Evolutionary conservation across 2,888 invertebrate genomes (phyloP).

Genomic region (Erebia palarica): DNA sequence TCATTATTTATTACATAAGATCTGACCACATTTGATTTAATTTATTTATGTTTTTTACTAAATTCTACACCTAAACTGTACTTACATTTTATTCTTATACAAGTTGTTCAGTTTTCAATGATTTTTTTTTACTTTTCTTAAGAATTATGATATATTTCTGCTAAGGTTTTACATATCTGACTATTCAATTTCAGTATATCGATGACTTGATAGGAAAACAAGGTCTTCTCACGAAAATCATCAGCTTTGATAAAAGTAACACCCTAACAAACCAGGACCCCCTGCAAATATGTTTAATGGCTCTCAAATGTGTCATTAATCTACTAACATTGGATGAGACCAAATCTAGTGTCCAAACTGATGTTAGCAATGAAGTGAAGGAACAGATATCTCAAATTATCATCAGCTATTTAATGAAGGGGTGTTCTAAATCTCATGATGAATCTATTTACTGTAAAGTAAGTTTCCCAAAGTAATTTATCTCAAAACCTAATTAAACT

Average conservation of each 20-base stretch:
- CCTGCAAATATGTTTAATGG: constrained; percentile 60
- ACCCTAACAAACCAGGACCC: constrained; percentile 50
- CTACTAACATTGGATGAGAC: constrained; percentile 57
- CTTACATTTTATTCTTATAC: too few species aligned
- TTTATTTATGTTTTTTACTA: background rate
- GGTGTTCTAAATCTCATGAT: constrained; percentile 61
- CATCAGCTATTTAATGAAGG: constrained; percentile 64
- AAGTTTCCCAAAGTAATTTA: background rate
- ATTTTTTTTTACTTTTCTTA: too few species aligned
- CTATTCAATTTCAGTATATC: constrained; percentile 53
- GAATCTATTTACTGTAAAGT: constrained; percentile 77
- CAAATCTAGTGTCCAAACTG: constrained; percentile 42
- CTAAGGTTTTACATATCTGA: background rate
- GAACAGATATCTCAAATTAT: constrained; percentile 65
- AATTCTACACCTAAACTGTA: too few species aligned
- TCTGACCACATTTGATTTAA: background rate
- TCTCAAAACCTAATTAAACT: background rate
- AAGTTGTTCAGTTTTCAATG: too few species aligned
- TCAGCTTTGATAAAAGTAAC: constrained; percentile 52
- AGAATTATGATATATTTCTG: background rate
- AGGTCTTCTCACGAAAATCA: constrained; percentile 61
- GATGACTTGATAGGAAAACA: constrained; percentile 64
- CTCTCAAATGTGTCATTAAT: constrained; percentile 63
- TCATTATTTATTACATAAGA: too few species aligned
- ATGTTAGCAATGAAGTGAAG: constrained; percentile 53